Conservation (phyloP, 2,888 invertebrate genomes). For the Stenurella melanura region DNA sequence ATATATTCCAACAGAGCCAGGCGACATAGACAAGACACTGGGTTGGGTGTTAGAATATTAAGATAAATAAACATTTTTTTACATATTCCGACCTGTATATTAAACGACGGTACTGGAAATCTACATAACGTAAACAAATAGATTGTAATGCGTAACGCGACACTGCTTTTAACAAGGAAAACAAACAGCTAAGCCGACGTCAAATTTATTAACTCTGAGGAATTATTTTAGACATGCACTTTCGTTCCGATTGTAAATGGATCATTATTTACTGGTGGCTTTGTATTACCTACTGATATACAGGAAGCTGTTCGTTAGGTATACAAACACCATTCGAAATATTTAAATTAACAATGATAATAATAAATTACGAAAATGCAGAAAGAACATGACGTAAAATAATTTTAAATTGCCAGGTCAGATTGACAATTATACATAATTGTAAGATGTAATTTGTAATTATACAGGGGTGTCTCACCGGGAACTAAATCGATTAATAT, state of each 20-base stretch:
- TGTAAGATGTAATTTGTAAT: too few species aligned
- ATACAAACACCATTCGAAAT: neutral
- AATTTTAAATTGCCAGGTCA: too few species aligned
- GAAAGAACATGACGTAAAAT: too few species aligned
- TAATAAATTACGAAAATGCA: too few species aligned
- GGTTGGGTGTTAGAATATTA: conserved; percentile 63
- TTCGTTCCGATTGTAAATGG: conserved; percentile 29
- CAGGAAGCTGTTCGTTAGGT: neutral
- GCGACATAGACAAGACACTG: conserved; percentile 54
- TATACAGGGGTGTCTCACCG: too few species aligned
- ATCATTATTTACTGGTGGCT: conserved; percentile 12
- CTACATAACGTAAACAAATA: conserved; percentile 66
- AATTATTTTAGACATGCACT: conserved; percentile 35
- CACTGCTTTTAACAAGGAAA: conserved; percentile 71
- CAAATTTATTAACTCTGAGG: conserved; percentile 39
- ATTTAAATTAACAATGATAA: neutral
- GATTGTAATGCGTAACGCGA: conserved; percentile 68
- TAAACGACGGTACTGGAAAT: conserved; percentile 62
- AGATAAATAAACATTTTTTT: conserved; percentile 65
- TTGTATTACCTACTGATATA: neutral
- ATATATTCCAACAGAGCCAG: conserved; percentile 49
- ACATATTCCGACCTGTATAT: conserved; percentile 60
- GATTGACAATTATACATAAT: too few species aligned
- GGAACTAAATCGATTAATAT: too few species aligned
- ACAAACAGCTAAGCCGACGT: conserved; percentile 64